Conservation (phyloP, 2,888 invertebrate genomes). For the Mythimna pallens region DNA sequence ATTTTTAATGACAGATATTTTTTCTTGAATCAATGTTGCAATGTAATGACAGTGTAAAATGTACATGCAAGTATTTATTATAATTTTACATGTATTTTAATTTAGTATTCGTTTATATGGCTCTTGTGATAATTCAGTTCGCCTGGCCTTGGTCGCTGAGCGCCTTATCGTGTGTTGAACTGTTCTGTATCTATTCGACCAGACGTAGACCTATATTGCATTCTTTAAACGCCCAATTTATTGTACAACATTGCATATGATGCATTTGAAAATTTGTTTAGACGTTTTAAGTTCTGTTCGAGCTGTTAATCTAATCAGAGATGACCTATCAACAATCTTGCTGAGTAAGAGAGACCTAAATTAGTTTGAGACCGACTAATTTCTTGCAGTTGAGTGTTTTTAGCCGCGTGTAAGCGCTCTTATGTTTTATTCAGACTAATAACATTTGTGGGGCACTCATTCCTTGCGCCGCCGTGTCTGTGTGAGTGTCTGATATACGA, state of each 20-base stretch:
- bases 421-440: constrained; percentile 70
- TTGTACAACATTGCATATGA: constrained; percentile 33
- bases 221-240: constrained; percentile 37
- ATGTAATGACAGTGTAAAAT: constrained; percentile 10
- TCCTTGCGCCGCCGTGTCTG: constrained; percentile 70
- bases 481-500: constrained; percentile 81
- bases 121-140: constrained; percentile 73
- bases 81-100: constrained; percentile 44
- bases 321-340: background rate
- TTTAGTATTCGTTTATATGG: constrained; percentile 61
- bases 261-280: constrained; percentile 13
- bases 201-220: constrained; percentile 50
- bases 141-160: constrained; percentile 83
- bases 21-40: constrained; percentile 20
- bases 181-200: constrained; percentile 69
- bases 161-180: constrained; percentile 90
- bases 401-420: constrained; percentile 27
- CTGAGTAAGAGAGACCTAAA: background rate
- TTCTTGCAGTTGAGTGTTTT: constrained; percentile 8
- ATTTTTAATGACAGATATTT: background rate
- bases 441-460: constrained; percentile 81
- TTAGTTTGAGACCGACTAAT: background rate
- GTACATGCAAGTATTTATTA: constrained; percentile 49
- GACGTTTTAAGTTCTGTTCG: background rate
- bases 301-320: background rate